These are phyloP conservation scores for Halcyon malimbica DNA, from an alignment of 2,113 vertebrate species.

Conservation along the genomic window DNA sequence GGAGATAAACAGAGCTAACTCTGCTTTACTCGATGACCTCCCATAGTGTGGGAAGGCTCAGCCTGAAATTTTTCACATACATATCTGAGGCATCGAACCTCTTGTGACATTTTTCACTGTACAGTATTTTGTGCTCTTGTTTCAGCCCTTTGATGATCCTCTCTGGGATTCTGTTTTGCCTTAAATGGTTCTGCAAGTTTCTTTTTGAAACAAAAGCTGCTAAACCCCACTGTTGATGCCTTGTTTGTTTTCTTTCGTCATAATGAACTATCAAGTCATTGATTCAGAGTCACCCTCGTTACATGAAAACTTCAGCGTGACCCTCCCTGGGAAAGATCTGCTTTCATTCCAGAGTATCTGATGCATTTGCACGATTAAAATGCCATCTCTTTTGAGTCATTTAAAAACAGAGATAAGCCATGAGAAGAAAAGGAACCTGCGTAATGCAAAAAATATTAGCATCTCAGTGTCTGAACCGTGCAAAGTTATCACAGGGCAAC, in stretches of 20 bases:
- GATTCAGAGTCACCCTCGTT: constrained; percentile 9
- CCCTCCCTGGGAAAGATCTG: not conserved
- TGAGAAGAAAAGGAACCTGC: constrained; percentile 24
- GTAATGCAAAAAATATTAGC: not conserved
- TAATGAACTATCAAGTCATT: constrained; percentile 29
- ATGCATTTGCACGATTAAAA: constrained; percentile 59
- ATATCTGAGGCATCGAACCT: constrained; percentile 51
- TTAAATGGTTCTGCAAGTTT: constrained; percentile 44
- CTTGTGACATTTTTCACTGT: constrained; percentile 61
- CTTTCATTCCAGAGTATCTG: constrained; percentile 53
- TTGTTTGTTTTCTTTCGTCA: constrained; percentile 23
- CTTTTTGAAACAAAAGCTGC: constrained; percentile 39
- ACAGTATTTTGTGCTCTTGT: constrained; percentile 60
- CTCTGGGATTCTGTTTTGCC: constrained; percentile 51
- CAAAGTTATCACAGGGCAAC: not conserved
- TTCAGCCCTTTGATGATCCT: constrained; percentile 45
- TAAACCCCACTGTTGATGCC: constrained; percentile 25
- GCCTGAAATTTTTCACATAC: constrained; percentile 60
- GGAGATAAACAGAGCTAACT: constrained; percentile 56
- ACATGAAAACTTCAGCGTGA: constrained; percentile 28
- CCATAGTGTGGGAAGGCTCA: constrained; percentile 65
- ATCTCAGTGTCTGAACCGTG: not conserved
- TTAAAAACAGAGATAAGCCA: constrained; percentile 31
- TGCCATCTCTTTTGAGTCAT: constrained; percentile 41
- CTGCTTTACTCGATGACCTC: constrained; percentile 45